Evolutionary conservation across 2,888 invertebrate species (phyloP).

Genomic region (Unio pictorum): DNA sequence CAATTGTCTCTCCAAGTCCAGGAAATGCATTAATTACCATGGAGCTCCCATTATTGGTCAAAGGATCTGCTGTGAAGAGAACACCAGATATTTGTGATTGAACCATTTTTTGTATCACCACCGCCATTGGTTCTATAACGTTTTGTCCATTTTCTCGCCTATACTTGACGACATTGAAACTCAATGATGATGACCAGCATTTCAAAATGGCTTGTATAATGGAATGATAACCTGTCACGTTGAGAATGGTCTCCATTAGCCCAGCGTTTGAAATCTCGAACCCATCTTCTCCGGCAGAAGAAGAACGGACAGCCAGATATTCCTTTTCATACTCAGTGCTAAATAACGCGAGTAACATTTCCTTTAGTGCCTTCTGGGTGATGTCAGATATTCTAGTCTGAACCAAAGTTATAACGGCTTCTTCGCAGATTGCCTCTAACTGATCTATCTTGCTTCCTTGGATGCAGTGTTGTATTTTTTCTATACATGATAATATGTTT

Average conservation of each 20-base stretch:
- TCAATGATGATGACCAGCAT: constrained; percentile 8
- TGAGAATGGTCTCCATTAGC: constrained; percentile 2
- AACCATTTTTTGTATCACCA: constrained; percentile 13
- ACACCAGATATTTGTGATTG: constrained; percentile 9
- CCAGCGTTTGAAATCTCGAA: constrained; percentile 4
- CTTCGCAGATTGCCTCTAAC: too few relatives aligned
- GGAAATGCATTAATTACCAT: background rate
- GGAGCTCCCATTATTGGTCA: constrained; percentile 6
- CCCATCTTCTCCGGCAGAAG: constrained; percentile 5
- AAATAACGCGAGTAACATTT: too few relatives aligned
- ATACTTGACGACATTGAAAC: constrained; percentile 1
- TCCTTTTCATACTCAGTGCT: too few relatives aligned
- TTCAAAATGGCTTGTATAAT: background rate
- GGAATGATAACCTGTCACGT: background rate
- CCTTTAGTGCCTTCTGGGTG: too few relatives aligned
- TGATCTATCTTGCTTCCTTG: too few relatives aligned
- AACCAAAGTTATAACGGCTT: too few relatives aligned
- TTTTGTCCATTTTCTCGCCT: constrained; percentile 11
- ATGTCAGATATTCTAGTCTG: too few relatives aligned
- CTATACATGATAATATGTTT: too few relatives aligned
- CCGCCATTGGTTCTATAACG: constrained; percentile 5
- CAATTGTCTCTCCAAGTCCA: too few relatives aligned
- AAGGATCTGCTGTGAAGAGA: constrained; percentile 10
- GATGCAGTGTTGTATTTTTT: too few relatives aligned
- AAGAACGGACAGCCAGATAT: constrained; percentile 7